A percentile compares a stretch with the other conserved stretches of the same genome.
Conservation (phyloP, 2,888 invertebrate genomes). For the Shargacucullia verbasci region DNA sequence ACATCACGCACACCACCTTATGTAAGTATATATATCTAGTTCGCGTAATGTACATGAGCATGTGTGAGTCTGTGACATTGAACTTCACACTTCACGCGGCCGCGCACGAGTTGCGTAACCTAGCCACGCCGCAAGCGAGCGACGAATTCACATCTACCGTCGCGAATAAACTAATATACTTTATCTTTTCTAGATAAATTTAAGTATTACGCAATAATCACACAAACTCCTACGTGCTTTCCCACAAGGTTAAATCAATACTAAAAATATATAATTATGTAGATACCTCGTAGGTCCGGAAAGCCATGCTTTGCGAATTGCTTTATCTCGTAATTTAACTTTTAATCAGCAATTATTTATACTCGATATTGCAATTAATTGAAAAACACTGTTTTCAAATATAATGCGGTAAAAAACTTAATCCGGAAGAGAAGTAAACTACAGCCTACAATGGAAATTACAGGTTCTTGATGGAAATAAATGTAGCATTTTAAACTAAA, state of each 20-base stretch:
- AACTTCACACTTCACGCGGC: conserved; percentile 88
- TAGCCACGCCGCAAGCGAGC: conserved; percentile 53
- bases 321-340: background rate
- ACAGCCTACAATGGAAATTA: background rate
- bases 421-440: too few relatives aligned
- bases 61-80: conserved; percentile 86
- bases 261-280: conserved; percentile 16
- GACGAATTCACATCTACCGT: conserved; percentile 57
- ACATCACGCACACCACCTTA: conserved; percentile 64
- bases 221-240: conserved; percentile 17
- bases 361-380: too few relatives aligned
- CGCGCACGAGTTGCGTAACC: conserved; percentile 85
- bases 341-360: too few relatives aligned
- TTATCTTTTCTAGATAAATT: conserved; percentile 44
- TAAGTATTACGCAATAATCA: conserved; percentile 36
- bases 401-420: too few relatives aligned
- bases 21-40: conserved; percentile 57
- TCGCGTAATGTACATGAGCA: conserved; percentile 45
- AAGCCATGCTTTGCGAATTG: background rate
- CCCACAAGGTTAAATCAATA: conserved; percentile 26
- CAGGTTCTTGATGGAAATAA: background rate
- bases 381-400: too few relatives aligned
- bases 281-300: conserved; percentile 3
- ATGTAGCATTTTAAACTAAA: background rate
- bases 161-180: conserved; percentile 46